Conservation (phyloP, 23 tunicate species). For the Halocynthia aurantium region DNA sequence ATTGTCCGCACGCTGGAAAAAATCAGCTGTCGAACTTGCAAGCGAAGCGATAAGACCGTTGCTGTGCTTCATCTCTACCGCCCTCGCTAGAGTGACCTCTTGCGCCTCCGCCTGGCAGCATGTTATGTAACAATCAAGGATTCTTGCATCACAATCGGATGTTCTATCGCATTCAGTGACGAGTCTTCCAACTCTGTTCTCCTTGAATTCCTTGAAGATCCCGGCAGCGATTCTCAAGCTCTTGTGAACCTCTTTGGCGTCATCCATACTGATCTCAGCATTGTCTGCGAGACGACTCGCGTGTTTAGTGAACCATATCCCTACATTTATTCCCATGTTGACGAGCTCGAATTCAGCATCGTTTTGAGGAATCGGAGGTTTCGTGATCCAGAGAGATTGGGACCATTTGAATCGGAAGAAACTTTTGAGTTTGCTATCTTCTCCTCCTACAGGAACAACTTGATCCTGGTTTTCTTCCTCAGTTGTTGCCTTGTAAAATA, state of each 20-base stretch:
- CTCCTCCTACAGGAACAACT: conserved; percentile 12
- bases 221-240: conserved; percentile 93
- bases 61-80: conserved; percentile 89
- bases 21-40: conserved; percentile 77
- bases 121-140: conserved; percentile 75
- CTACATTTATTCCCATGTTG: conserved; percentile 83
- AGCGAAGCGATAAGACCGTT: conserved; percentile 75
- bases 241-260: conserved; percentile 88
- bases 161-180: conserved; percentile 58
- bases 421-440: conserved; percentile 41
- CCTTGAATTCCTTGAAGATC: conserved; percentile 77
- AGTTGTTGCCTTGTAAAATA: background rate
- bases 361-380: conserved; percentile 69
- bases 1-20: conserved; percentile 81
- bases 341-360: conserved; percentile 86
- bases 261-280: conserved; percentile 75
- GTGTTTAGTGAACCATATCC: conserved; percentile 88
- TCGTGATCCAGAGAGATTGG: conserved; percentile 73
- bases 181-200: conserved; percentile 54
- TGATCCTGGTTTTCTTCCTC: background rate
- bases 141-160: conserved; percentile 66
- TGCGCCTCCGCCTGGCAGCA: conserved; percentile 96
- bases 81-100: conserved; percentile 97
- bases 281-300: conserved; percentile 85
- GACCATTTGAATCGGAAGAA: conserved; percentile 94